Percentiles rank a stretch among this genome's conserved stretches.
Conservation (phyloP, 2,797 vertebrate species). For the Pipistrellus kuhlii region DNA sequence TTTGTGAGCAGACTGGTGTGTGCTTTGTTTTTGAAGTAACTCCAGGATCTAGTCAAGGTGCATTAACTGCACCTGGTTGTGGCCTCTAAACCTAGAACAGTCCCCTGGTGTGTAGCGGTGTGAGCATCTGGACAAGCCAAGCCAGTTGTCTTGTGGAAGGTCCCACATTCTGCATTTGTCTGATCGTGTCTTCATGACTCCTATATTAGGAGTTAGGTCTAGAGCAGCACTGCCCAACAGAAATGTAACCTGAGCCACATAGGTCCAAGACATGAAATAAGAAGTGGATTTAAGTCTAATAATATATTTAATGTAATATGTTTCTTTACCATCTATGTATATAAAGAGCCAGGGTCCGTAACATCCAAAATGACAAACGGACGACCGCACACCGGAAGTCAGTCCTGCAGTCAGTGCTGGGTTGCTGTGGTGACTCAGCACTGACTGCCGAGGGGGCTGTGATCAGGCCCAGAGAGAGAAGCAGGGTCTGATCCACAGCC, state of each 20-base stretch:
- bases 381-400: too few species aligned
- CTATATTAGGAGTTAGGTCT: slow-evolving; percentile 26
- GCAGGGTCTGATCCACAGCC: too few species aligned
- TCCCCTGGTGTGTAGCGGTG: background rate
- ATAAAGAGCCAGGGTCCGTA: too few species aligned
- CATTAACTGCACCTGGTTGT: background rate
- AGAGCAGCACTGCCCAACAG: background rate
- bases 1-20: background rate
- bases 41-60: background rate
- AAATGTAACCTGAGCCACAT: background rate
- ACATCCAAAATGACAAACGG: too few species aligned
- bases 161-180: background rate
- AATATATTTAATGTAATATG: too few species aligned
- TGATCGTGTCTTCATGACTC: background rate
- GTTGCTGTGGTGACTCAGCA: too few species aligned
- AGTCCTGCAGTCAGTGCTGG: too few species aligned
- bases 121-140: background rate
- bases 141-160: background rate
- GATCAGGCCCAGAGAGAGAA: too few species aligned
- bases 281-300: background rate
- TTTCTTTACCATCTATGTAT: background rate
- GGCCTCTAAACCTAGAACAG: background rate
- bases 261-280: background rate
- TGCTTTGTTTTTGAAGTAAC: background rate
- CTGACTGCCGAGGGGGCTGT: too few species aligned